Evolutionary conservation across 2,113 vertebrate genomes (phyloP), one percentile per base, ranked within the genome.

Genomic region (Lanius collurio): DNA sequence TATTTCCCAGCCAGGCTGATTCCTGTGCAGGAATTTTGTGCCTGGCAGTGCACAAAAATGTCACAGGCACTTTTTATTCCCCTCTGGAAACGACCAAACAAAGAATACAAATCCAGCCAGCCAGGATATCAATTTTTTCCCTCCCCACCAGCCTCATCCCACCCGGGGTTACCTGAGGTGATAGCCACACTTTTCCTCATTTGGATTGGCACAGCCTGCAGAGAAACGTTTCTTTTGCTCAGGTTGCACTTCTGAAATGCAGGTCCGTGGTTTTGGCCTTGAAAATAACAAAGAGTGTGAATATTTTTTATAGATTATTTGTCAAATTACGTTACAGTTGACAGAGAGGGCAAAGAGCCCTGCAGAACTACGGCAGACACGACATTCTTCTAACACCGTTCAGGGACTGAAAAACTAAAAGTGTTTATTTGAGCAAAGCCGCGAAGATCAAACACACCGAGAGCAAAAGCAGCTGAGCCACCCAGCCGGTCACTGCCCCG

Each of bases 91-190:
- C 30, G 30, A 87, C 6, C 10, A 69, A 95, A 22, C 4, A 52
- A 60, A 78, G 80, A 83, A 96, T 5, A 62, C 39, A 26, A 94
- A 41, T 44, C 14, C 42, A 93, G 27, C 10, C 39, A 39, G 17
- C 5, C 39, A 63, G 59, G n/a, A 20, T 8, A 13, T 6, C 37
- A 10, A 4, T 47, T 62, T 70, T n/a, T 35, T 3, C 16, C 69
- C 84, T 85, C 52, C 27, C 31, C 69, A 78, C 33, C 39, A 46
- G 82, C 35, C 79, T 63, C 18, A 67, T 7, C 15, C 67, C 67
- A 4, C 6, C 70, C 88, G 50, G 50, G 31, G 84, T 97, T 97
- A 97, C 97, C 97, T 97, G 97, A 76, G 64, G 82, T 53, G 78
- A 93, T 50, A 56, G 87, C 93, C 37, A 26, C 77, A 15, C 31